Conservation (phyloP, 2,797 vertebrate genomes). For the Gadopsis marmoratus region DNA sequence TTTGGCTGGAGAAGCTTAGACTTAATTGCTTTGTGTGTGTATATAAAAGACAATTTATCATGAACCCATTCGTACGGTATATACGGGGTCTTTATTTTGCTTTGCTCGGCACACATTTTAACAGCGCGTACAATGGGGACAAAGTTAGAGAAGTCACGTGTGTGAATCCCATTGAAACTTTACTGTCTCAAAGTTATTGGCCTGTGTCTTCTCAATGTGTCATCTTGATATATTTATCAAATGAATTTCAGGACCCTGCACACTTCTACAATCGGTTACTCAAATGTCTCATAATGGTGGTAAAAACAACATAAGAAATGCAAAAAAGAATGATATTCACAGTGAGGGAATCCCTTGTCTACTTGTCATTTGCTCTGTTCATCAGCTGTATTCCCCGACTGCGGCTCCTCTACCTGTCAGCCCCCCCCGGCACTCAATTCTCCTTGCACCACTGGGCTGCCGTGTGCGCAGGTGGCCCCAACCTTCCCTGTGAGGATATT, state of each 20-base stretch:
- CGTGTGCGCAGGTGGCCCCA: slow-evolving; percentile 3
- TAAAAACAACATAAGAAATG: not conserved
- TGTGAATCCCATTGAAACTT: not conserved
- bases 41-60: not conserved
- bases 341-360: slow-evolving; percentile 22
- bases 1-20: too few relatives aligned
- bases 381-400: slow-evolving; percentile 42
- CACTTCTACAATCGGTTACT: not conserved
- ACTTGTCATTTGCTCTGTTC: slow-evolving; percentile 50
- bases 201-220: not conserved
- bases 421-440: slow-evolving; percentile 45
- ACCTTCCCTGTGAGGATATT: slow-evolving; percentile 30
- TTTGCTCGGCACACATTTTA: not conserved
- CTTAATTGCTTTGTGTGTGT: not conserved
- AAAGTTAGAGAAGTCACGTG: too few relatives aligned
- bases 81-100: not conserved
- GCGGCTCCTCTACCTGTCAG: slow-evolving; percentile 43
- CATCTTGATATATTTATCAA: not conserved
- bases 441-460: slow-evolving; percentile 53
- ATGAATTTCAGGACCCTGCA: not conserved
- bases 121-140: not conserved
- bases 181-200: not conserved
- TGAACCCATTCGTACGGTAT: not conserved
- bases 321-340: slow-evolving; percentile 11
- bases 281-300: not conserved